phyloP scores from a whole-genome alignment of 53 echinoderm and acorn worm species.

The Hippasteria phrygiana region DNA sequence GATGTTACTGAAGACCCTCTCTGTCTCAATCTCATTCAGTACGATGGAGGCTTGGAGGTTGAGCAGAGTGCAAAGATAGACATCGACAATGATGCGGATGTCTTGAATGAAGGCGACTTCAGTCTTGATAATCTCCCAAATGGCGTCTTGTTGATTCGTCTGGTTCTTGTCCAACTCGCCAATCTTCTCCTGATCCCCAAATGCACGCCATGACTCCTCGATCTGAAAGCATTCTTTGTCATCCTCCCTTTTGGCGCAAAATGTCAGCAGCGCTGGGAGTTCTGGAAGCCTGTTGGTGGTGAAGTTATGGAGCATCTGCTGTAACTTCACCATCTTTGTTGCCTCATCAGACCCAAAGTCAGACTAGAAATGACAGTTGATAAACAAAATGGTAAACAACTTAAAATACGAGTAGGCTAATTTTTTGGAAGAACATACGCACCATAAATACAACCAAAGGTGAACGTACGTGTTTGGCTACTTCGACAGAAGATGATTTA shows the following conservation, averaged over 20 bases:
- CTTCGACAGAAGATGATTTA: neutral
- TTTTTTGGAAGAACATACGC: too few relatives aligned
- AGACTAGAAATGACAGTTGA: neutral
- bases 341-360: neutral
- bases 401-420: neutral
- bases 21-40: slow-evolving; percentile 77
- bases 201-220: slow-evolving; percentile 76
- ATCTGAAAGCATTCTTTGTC: slow-evolving; percentile 69
- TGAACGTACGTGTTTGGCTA: neutral
- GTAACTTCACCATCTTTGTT: slow-evolving; percentile 69
- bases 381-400: neutral
- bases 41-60: neutral
- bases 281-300: slow-evolving; percentile 10
- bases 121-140: slow-evolving; percentile 87
- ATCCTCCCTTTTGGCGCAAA: slow-evolving; percentile 59
- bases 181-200: slow-evolving; percentile 61
- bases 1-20: slow-evolving; percentile 94
- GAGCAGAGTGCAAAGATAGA: slow-evolving; percentile 12
- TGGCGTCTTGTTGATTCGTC: slow-evolving; percentile 84
- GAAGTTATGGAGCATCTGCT: slow-evolving; percentile 72
- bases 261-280: neutral
- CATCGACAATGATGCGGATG: slow-evolving; percentile 90
- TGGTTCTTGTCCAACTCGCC: slow-evolving; percentile 70
- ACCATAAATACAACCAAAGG: neutral
- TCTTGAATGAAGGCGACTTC: slow-evolving; percentile 83